phyloP scores from a whole-genome alignment of 2,888 invertebrate species.

The Luperina nickerlii region DNA sequence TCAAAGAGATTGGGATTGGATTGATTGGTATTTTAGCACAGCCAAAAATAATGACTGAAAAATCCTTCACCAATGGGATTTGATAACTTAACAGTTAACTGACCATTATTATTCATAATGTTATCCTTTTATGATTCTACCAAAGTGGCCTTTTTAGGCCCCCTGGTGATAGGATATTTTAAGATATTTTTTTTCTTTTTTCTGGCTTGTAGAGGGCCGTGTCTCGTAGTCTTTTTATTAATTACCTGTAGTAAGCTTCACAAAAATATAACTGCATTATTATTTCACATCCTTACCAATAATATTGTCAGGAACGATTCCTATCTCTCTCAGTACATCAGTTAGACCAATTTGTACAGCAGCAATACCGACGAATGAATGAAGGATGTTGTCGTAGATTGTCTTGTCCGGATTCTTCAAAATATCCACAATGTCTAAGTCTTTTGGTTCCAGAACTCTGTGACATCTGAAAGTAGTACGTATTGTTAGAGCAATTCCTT shows the following conservation, averaged over 20 bases:
- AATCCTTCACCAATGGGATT: no score
- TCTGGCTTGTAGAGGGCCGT: background rate
- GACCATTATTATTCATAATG: no score
- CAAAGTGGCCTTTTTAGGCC: no score
- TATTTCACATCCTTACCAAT: constrained; percentile 89
- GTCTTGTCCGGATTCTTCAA: constrained; percentile 90
- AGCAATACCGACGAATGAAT: constrained; percentile 93
- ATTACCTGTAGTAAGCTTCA: background rate
- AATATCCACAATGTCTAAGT: constrained; percentile 91
- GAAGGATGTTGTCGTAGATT: constrained; percentile 91
- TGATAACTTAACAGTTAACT: no score
- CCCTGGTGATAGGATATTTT: background rate
- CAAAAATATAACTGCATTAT: background rate
- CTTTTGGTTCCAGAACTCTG: constrained; percentile 89
- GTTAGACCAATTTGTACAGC: constrained; percentile 91
- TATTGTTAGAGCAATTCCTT: background rate
- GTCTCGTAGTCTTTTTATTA: background rate
- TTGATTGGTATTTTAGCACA: no score
- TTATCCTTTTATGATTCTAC: no score
- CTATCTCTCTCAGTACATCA: constrained; percentile 91
- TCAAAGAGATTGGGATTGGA: no score
- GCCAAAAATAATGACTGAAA: no score
- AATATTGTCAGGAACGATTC: constrained; percentile 92
- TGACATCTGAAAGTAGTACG: constrained; percentile 81
- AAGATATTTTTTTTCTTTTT: background rate